These are phyloP conservation scores for Peucedramus taeniatus DNA, from an alignment of 2,113 vertebrate genomes.

Conservation along the genomic window DNA sequence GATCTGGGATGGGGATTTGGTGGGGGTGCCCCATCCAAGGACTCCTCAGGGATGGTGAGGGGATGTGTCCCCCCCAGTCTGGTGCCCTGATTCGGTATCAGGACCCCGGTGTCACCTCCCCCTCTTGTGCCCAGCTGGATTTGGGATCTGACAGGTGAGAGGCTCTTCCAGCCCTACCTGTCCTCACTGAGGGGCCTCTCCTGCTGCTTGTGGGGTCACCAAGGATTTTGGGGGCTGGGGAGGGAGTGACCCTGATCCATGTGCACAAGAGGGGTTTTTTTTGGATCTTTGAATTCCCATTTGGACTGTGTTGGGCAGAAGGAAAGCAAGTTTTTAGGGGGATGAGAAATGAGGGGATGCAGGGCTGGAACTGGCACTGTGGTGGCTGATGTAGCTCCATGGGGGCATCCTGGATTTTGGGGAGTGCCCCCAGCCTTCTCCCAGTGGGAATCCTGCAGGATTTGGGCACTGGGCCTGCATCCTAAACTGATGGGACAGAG, in stretches of 20 bases:
- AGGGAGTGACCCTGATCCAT: rapidly evolving
- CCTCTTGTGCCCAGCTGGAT: background rate
- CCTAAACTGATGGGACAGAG: background rate
- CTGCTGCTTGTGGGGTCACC: background rate
- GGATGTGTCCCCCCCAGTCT: rapidly evolving
- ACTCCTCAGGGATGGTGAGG: rapidly evolving
- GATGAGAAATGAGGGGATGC: background rate
- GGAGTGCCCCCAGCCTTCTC: too few species aligned
- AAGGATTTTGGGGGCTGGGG: background rate
- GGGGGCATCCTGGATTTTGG: background rate
- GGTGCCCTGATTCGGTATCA: background rate
- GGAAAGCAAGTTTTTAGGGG: background rate
- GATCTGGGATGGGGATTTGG: background rate
- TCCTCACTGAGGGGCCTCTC: background rate
- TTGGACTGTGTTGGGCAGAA: rapidly evolving
- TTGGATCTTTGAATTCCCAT: rapidly evolving
- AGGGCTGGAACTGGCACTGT: background rate
- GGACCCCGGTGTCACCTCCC: rapidly evolving
- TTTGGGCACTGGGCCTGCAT: background rate
- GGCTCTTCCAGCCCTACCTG: background rate
- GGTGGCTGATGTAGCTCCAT: rapidly evolving
- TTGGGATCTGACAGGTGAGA: background rate
- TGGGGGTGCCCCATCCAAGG: background rate
- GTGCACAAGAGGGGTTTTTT: background rate
- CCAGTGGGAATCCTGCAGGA: rapidly evolving